These are phyloP conservation scores for Acipenser oxyrinchus DNA, from an alignment of 2,797 vertebrate genomes.

Conservation along the genomic window DNA sequence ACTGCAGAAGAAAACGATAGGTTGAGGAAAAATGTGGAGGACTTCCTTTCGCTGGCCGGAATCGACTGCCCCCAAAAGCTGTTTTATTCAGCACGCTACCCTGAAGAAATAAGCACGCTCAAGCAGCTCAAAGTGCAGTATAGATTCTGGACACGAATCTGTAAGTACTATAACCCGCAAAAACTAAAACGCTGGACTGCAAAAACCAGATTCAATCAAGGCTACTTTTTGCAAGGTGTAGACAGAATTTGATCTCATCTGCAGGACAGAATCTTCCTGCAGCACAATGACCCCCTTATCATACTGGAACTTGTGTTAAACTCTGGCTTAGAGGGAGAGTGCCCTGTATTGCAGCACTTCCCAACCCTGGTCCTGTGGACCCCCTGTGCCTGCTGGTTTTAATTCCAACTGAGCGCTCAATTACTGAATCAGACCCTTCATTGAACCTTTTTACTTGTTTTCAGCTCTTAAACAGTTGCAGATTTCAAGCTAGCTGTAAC, in stretches of 20 bases:
- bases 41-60: conserved; percentile 49
- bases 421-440: too few relatives aligned
- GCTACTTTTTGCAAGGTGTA: too few relatives aligned
- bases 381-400: too few relatives aligned
- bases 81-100: conserved; percentile 41
- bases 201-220: background rate
- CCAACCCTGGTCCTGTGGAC: too few relatives aligned
- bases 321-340: background rate
- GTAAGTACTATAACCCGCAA: conserved; percentile 25
- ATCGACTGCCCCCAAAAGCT: conserved; percentile 38
- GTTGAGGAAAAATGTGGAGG: conserved; percentile 37
- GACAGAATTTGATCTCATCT: too few relatives aligned
- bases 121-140: conserved; percentile 27
- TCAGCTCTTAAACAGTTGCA: too few relatives aligned
- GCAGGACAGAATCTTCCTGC: too few relatives aligned
- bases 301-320: background rate
- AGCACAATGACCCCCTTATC: background rate
- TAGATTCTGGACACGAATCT: conserved; percentile 36
- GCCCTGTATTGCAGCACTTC: too few relatives aligned
- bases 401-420: too few relatives aligned
- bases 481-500: too few relatives aligned
- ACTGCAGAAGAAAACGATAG: conserved; percentile 36
- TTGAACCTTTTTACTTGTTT: too few relatives aligned
- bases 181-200: background rate
- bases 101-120: conserved; percentile 23